These are phyloP conservation scores for Macaria liturata DNA, from an alignment of 2,888 invertebrate species.

Conservation along the genomic window DNA sequence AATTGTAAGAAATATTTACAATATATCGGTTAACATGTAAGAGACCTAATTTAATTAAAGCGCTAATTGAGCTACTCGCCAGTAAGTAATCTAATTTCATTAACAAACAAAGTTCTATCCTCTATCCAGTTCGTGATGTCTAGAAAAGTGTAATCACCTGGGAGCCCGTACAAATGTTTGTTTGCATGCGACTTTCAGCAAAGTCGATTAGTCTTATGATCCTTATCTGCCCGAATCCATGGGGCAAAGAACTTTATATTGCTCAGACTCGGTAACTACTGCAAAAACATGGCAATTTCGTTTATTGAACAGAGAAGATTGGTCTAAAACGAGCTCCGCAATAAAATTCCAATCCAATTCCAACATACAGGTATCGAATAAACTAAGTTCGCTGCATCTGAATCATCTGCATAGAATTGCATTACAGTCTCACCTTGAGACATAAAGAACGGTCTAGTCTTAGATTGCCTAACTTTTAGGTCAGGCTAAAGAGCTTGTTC, in stretches of 20 bases:
- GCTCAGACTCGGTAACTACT: background rate
- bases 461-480: constrained; percentile 16
- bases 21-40: too few species aligned
- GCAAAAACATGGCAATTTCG: constrained; percentile 7
- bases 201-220: constrained; percentile 10
- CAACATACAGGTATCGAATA: background rate
- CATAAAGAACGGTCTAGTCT: constrained; percentile 3
- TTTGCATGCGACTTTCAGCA: constrained; percentile 14
- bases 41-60: too few species aligned
- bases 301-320: constrained; percentile 3
- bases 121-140: too few species aligned
- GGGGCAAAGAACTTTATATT: constrained; percentile 4
- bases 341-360: background rate
- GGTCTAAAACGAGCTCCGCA: background rate
- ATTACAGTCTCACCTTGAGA: constrained; percentile 20
- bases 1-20: too few species aligned
- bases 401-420: constrained; percentile 13
- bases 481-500: constrained; percentile 5
- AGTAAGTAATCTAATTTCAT: too few species aligned
- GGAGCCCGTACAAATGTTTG: constrained; percentile 8
- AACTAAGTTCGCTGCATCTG: constrained; percentile 1
- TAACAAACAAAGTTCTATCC: too few species aligned
- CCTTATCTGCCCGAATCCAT: constrained; percentile 12
- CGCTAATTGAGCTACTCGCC: too few species aligned
- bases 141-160: too few species aligned